Conservation (phyloP, 1,140 invertebrate species). For the Ceratina calcarata region DNA sequence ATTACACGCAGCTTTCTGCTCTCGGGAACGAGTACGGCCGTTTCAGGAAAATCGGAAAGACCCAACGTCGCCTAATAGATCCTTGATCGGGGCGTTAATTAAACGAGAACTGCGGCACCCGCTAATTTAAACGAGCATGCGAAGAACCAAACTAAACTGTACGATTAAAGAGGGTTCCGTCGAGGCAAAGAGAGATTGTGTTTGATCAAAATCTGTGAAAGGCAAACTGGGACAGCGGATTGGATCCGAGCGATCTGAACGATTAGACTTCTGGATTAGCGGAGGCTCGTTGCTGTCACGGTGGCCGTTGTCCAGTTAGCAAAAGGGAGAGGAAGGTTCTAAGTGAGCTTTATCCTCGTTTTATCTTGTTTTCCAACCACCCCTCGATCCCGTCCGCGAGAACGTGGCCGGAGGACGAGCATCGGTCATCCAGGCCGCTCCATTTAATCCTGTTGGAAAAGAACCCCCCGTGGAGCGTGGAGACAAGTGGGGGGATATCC, state of each 20-base stretch:
- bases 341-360: slow-evolving; percentile 74
- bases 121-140: background rate
- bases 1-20: slow-evolving; percentile 49
- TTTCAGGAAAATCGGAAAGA: slow-evolving; percentile 42
- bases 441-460: slow-evolving; percentile 79
- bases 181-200: no score
- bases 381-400: slow-evolving; percentile 50
- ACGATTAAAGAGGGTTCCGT: background rate
- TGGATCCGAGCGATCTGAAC: slow-evolving; percentile 40
- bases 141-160: background rate
- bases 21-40: slow-evolving; percentile 44
- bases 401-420: slow-evolving; percentile 64
- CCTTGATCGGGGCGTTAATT: slow-evolving; percentile 56
- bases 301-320: slow-evolving; percentile 34
- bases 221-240: slow-evolving; percentile 3
- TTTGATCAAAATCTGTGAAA: no score
- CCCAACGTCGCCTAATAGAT: slow-evolving; percentile 31
- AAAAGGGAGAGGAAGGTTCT: slow-evolving; percentile 21
- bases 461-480: slow-evolving; percentile 71
- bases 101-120: slow-evolving; percentile 32
- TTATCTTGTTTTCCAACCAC: slow-evolving; percentile 76
- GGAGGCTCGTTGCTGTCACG: slow-evolving; percentile 53
- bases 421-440: slow-evolving; percentile 80
- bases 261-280: slow-evolving; percentile 60
- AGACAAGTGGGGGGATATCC: slow-evolving; percentile 72